Evolutionary conservation across 2,797 vertebrate species (phyloP).

Genomic region (Catamblyrhynchus diadema): DNA sequence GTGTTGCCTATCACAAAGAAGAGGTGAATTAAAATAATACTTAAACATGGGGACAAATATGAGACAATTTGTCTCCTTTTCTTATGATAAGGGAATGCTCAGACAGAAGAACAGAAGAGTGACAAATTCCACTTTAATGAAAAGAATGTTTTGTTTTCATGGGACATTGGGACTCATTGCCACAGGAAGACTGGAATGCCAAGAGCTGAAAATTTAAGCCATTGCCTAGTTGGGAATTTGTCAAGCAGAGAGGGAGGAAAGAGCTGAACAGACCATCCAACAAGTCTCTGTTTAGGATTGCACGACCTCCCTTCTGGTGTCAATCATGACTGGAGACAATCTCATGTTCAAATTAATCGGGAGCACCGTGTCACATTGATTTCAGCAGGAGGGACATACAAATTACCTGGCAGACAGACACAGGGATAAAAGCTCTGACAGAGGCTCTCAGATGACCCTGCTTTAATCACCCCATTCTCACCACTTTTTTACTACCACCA

Average conservation of each 20-base stretch:
- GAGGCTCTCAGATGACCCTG: neutral
- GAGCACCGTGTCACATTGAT: neutral
- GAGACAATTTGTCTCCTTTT: neutral
- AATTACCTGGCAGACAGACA: neutral
- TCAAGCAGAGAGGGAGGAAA: neutral
- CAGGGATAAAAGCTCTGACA: neutral
- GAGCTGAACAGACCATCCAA: neutral
- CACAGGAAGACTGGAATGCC: neutral
- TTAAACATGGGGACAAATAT: neutral
- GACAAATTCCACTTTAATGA: constrained; percentile 26
- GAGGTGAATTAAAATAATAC: neutral
- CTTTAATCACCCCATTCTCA: neutral
- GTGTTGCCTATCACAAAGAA: neutral
- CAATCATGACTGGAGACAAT: neutral
- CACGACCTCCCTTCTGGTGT: neutral
- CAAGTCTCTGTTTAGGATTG: neutral
- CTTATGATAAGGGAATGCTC: neutral
- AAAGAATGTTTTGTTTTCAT: neutral
- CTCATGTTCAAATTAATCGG: neutral
- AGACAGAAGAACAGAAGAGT: neutral
- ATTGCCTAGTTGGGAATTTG: neutral
- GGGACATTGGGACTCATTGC: neutral
- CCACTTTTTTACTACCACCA: neutral
- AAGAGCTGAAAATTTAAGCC: neutral
- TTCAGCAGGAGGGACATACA: neutral